Evolutionary conservation across 2,113 vertebrate genomes (phyloP).

Genomic region (Indicator maculatus): DNA sequence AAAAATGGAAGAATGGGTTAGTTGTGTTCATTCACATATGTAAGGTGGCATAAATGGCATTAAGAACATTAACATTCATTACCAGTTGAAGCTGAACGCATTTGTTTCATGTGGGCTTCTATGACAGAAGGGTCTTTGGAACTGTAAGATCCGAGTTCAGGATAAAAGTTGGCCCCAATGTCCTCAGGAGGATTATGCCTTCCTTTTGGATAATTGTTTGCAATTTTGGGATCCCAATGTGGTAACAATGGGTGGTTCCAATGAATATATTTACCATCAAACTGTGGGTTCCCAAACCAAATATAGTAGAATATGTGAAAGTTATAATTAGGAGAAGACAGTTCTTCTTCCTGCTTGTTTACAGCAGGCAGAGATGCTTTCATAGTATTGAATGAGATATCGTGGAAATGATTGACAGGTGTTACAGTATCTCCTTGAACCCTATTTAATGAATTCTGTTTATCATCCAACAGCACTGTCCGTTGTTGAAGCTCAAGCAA

Average conservation of each 20-base stretch:
- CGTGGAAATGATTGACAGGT: constrained; percentile 35
- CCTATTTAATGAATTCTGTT: constrained; percentile 13
- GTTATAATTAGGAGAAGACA: constrained; percentile 89
- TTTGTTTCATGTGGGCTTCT: constrained; percentile 93
- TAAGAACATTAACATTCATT: constrained; percentile 53
- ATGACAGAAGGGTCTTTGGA: constrained; percentile 91
- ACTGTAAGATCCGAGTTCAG: constrained; percentile 92
- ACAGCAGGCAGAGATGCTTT: constrained; percentile 64
- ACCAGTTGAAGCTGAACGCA: constrained; percentile 91
- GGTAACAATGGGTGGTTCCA: constrained; percentile 92
- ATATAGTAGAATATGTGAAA: constrained; percentile 94
- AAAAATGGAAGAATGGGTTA: background rate
- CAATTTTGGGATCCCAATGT: constrained; percentile 94
- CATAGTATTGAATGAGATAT: constrained; percentile 44
- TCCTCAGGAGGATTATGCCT: constrained; percentile 91
- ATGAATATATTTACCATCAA: constrained; percentile 94
- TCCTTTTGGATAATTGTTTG: constrained; percentile 86
- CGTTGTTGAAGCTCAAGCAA: constrained; percentile 74
- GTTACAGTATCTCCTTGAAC: constrained; percentile 64
- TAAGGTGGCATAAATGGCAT: background rate
- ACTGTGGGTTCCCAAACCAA: constrained; percentile 94
- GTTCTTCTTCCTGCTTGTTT: constrained; percentile 68
- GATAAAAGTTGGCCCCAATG: constrained; percentile 94
- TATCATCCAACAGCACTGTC: constrained; percentile 47
- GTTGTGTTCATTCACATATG: background rate